Evolutionary conservation across 2,113 vertebrate genomes (phyloP).

Genomic region (Eonycteris spelaea): DNA sequence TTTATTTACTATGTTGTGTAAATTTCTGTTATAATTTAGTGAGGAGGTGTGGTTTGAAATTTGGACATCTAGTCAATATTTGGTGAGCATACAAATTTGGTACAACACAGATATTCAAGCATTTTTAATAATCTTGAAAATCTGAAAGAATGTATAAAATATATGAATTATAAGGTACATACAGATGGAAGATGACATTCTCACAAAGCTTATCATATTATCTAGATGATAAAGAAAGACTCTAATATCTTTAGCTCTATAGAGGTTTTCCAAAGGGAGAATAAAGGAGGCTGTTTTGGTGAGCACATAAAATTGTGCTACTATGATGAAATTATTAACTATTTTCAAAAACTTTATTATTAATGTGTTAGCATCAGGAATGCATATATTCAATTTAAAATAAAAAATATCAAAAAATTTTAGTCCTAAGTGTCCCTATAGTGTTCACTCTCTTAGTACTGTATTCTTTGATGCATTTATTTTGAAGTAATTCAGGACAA

Average conservation of each 20-base stretch:
- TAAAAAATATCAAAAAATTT: neutral
- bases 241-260: neutral
- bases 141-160: neutral
- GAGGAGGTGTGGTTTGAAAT: neutral
- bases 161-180: neutral
- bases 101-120: neutral
- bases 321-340: neutral
- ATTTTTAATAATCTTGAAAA: neutral
- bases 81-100: neutral
- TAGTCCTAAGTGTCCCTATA: neutral
- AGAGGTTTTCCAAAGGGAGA: neutral
- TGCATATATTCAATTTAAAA: neutral
- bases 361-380: neutral
- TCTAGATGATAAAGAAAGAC: neutral
- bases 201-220: neutral
- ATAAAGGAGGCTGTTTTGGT: neutral
- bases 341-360: neutral
- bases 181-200: neutral
- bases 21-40: neutral
- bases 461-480: neutral
- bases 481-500: slow-evolving; percentile 25
- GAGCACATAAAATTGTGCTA: neutral
- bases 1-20: neutral
- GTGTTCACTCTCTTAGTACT: neutral
- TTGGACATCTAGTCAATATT: neutral